These are phyloP conservation scores for Brachionus manjavacas DNA, from an alignment of 1,140 invertebrate genomes.

Conservation along the genomic window DNA sequence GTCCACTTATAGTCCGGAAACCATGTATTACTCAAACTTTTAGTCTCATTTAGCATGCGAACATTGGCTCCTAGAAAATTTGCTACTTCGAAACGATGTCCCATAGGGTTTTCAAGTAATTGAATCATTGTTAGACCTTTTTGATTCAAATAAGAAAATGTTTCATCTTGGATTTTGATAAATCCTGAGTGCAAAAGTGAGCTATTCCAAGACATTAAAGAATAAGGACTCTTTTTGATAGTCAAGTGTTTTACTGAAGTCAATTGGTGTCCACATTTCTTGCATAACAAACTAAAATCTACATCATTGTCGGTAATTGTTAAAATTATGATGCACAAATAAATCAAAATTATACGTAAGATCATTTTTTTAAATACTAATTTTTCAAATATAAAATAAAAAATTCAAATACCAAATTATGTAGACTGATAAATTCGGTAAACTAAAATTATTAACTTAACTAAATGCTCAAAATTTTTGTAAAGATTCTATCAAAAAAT, in stretches of 20 bases:
- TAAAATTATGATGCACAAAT: neutral
- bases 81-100: neutral
- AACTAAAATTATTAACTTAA: neutral
- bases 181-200: neutral
- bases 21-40: slow-evolving; percentile 12
- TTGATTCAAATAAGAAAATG: neutral
- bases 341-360: neutral
- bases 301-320: neutral
- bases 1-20: slow-evolving; percentile 9
- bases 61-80: neutral
- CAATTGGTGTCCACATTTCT: neutral
- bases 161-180: neutral
- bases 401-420: neutral
- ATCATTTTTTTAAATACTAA: neutral
- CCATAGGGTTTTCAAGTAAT: neutral
- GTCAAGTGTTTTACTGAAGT: neutral
- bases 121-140: neutral
- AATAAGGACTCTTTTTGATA: neutral
- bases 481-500: no score
- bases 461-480: neutral
- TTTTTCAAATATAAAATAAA: neutral
- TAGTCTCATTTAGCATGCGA: slow-evolving; percentile 10
- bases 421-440: neutral
- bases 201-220: slow-evolving; percentile 1
- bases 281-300: neutral